Conservation (phyloP, 2,797 vertebrate species). For the Enteromius anoplus region DNA sequence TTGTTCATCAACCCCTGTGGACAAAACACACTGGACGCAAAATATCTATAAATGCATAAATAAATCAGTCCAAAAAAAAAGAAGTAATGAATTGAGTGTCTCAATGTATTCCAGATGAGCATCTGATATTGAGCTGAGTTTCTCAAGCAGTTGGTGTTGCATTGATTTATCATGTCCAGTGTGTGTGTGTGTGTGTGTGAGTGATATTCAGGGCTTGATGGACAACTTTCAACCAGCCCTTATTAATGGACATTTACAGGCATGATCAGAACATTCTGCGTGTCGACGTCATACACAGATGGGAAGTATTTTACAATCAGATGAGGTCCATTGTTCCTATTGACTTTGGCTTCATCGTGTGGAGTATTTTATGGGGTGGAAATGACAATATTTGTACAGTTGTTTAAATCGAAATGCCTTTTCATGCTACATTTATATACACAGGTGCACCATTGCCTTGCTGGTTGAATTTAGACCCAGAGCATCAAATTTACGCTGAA, state of each 20-base stretch:
- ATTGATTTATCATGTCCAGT: slow-evolving; percentile 52
- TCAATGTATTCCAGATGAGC: slow-evolving; percentile 64
- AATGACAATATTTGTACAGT: slow-evolving; percentile 27
- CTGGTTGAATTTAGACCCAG: neutral
- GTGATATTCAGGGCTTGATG: slow-evolving; percentile 36
- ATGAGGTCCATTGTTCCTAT: slow-evolving; percentile 13
- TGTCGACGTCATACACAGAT: neutral
- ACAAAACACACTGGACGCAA: slow-evolving; percentile 62
- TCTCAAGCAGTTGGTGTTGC: slow-evolving; percentile 59
- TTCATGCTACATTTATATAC: slow-evolving; percentile 29
- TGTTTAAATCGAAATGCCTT: slow-evolving; percentile 38
- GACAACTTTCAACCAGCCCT: slow-evolving; percentile 19
- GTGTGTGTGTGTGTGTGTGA: slow-evolving; percentile 51
- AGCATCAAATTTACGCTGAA: neutral
- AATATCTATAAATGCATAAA: slow-evolving; percentile 35
- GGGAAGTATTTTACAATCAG: slow-evolving; percentile 28
- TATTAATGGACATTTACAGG: neutral
- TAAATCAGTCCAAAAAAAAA: slow-evolving; percentile 40
- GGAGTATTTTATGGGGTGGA: slow-evolving; percentile 18
- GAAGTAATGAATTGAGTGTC: slow-evolving; percentile 66
- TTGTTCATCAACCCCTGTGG: slow-evolving; percentile 68
- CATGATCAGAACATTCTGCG: neutral
- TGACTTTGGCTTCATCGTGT: slow-evolving; percentile 7
- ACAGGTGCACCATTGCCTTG: slow-evolving; percentile 31
- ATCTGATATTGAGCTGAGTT: slow-evolving; percentile 54